phyloP scores from a whole-genome alignment of 2,797 vertebrate genomes.

The Falco berigora region DNA sequence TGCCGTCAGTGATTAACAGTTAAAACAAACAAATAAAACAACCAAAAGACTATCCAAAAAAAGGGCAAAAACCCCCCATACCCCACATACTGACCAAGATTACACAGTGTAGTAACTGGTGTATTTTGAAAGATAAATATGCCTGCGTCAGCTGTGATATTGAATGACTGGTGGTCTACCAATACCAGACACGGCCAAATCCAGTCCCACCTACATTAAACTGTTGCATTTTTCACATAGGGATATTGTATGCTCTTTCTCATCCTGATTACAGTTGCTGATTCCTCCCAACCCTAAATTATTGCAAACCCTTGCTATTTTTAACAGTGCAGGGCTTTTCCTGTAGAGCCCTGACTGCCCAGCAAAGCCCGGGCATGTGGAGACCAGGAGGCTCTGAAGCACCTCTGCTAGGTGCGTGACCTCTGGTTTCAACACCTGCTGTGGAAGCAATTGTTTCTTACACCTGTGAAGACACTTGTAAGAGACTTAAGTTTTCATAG shows the following conservation, averaged over 20 bases:
- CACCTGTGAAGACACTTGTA: not conserved
- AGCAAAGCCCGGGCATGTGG: not conserved
- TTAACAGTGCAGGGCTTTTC: not conserved
- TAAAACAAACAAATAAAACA: not conserved
- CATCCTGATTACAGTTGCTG: not conserved
- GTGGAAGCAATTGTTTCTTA: not conserved
- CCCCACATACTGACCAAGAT: not conserved
- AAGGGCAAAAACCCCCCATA: rapidly evolving
- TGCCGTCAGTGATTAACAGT: not conserved
- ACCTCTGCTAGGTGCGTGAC: not conserved
- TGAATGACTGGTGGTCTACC: not conserved
- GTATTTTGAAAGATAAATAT: not conserved
- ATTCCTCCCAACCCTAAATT: not conserved
- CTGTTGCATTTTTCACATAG: not conserved
- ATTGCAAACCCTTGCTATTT: not conserved
- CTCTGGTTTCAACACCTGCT: not conserved
- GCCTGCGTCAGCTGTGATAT: not conserved
- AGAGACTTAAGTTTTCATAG: not conserved
- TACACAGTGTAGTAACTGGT: not conserved
- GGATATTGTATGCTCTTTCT: not conserved
- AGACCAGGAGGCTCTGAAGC: not conserved
- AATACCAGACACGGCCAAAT: not conserved
- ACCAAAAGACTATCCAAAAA: not conserved
- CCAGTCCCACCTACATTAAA: not conserved
- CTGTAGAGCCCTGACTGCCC: not conserved